Evolutionary conservation across 2,888 invertebrate genomes (phyloP).

Genomic region (Crossocerus cetratus): DNA sequence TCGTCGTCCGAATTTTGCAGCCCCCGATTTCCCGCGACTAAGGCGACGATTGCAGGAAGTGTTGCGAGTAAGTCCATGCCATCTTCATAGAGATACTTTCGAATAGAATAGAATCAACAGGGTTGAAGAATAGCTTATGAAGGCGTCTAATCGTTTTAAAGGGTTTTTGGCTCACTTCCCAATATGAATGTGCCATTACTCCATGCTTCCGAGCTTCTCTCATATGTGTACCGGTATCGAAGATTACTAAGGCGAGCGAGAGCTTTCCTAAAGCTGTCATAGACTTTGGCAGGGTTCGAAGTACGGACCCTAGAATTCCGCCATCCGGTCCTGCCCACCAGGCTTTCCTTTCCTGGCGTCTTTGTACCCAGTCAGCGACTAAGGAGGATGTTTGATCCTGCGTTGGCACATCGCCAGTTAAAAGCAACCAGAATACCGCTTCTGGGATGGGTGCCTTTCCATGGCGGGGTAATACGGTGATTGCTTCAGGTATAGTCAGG

Average conservation of each 20-base stretch:
- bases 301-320: conserved; percentile 56
- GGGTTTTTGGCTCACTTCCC: conserved; percentile 63
- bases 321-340: conserved; percentile 63
- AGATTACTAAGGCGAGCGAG: conserved; percentile 63
- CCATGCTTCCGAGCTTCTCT: conserved; percentile 44
- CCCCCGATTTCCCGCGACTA: conserved; percentile 47
- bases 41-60: conserved; percentile 67
- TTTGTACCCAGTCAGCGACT: conserved; percentile 65
- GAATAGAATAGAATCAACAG: conserved; percentile 11
- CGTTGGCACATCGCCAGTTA: conserved; percentile 71
- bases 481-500: conserved; percentile 67
- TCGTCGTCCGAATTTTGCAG: conserved; percentile 40
- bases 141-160: not conserved
- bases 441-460: conserved; percentile 69
- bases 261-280: conserved; percentile 60
- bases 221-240: conserved; percentile 57
- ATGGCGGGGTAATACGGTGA: conserved; percentile 62
- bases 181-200: conserved; percentile 59
- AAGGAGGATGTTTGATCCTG: conserved; percentile 66
- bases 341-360: conserved; percentile 60
- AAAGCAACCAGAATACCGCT: conserved; percentile 69
- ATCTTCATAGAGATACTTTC: conserved; percentile 68
- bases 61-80: conserved; percentile 70
- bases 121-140: conserved; percentile 6
- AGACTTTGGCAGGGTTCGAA: conserved; percentile 60